Conservation (phyloP, 2,888 invertebrate genomes). For the Standfussiana lucernea region DNA sequence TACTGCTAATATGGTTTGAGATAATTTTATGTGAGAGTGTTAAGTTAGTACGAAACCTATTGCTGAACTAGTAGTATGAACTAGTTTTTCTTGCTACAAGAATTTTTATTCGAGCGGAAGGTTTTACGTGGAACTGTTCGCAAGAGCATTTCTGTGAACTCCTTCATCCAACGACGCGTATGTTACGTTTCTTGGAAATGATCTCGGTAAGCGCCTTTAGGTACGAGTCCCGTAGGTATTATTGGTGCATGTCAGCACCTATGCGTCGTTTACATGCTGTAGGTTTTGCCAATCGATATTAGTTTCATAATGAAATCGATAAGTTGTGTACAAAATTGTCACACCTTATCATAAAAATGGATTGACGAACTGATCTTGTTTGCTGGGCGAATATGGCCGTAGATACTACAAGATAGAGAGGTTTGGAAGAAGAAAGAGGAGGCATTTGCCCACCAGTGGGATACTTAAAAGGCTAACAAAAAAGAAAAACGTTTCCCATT, state of each 20-base stretch:
- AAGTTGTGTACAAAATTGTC: background rate
- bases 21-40: background rate
- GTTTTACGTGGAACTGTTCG: background rate
- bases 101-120: background rate
- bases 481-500: no score
- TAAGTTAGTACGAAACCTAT: background rate
- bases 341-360: background rate
- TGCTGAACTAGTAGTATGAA: background rate
- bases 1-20: constrained; percentile 1
- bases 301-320: background rate
- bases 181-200: background rate
- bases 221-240: background rate
- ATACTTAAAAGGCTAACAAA: background rate
- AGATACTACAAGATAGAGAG: background rate
- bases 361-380: background rate
- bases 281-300: background rate
- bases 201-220: background rate
- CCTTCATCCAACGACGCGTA: background rate
- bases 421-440: background rate
- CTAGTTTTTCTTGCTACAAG: background rate
- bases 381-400: background rate
- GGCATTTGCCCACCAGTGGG: background rate
- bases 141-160: background rate
- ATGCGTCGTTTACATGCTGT: background rate
- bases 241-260: background rate